A percentile compares a stretch with the other conserved stretches of the same genome.
Conservation (phyloP, 2,888 invertebrate genomes). For the Caenorhabditis sp. region DNA sequence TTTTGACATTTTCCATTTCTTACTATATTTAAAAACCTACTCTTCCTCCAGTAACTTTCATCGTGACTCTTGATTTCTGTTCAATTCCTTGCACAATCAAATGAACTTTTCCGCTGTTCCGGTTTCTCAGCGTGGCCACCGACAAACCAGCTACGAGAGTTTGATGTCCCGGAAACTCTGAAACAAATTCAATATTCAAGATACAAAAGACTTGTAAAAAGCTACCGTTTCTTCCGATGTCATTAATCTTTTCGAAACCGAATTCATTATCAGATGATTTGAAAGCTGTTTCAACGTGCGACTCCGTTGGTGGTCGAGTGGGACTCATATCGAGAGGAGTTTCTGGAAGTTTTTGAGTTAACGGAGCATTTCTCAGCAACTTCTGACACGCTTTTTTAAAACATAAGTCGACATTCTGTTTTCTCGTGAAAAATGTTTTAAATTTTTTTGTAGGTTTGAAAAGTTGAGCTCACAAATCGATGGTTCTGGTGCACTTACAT, state of each 20-base stretch:
- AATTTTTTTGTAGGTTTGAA: no score
- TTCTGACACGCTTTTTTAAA: no score
- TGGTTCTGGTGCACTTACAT: no score
- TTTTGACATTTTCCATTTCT: no score
- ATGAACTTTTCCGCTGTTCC: conserved; percentile 27
- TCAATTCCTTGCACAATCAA: conserved; percentile 32
- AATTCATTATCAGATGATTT: conserved; percentile 7
- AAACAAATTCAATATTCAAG: neutral
- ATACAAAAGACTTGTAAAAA: no score
- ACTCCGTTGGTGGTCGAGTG: conserved; percentile 11
- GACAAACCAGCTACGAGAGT: conserved; percentile 23
- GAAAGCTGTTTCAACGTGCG: conserved; percentile 6
- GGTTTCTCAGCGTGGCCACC: conserved; percentile 19
- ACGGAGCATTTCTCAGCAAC: no score
- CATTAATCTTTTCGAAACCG: conserved; percentile 30
- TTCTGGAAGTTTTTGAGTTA: conserved; percentile 22
- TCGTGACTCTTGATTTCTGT: conserved; percentile 11
- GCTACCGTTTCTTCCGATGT: conserved; percentile 26
- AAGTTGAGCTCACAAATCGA: no score
- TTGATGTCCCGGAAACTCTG: conserved; percentile 24
- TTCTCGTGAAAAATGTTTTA: no score
- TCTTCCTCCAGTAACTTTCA: neutral
- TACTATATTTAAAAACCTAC: no score
- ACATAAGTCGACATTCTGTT: no score
- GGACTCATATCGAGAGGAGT: conserved; percentile 11